A percentile compares a stretch with the other conserved stretches of the same genome.
These are phyloP conservation scores for Oriolus oriolus DNA, from an alignment of 2,113 vertebrate species.

Conservation along the genomic window DNA sequence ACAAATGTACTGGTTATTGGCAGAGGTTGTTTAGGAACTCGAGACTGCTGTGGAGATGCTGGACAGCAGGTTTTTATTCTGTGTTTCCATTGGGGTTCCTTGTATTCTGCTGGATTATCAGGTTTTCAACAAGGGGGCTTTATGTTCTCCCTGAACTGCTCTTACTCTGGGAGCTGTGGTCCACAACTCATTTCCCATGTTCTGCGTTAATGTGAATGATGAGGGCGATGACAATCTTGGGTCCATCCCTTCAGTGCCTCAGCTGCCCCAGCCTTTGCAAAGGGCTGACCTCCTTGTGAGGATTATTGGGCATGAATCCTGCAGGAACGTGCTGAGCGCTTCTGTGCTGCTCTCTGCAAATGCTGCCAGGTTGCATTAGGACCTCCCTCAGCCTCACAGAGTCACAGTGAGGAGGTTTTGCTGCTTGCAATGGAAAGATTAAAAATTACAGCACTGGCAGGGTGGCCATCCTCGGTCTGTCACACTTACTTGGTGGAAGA, in stretches of 20 bases:
- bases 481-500: not conserved
- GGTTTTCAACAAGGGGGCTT: not conserved
- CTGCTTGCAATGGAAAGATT: not conserved
- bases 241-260: not conserved
- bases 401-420: not conserved
- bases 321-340: not conserved
- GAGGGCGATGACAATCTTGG: not conserved
- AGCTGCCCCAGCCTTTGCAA: not conserved
- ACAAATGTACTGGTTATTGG: not conserved
- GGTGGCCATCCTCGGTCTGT: not conserved
- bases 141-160: not conserved
- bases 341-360: not conserved
- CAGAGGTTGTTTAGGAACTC: not conserved
- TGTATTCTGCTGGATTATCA: not conserved
- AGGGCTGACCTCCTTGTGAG: not conserved
- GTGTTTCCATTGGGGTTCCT: not conserved
- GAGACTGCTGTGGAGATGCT: not conserved
- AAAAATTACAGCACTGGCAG: not conserved
- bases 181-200: not conserved
- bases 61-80: not conserved
- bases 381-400: not conserved
- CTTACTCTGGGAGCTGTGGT: not conserved
- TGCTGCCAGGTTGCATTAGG: not conserved
- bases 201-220: not conserved
- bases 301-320: not conserved